These are phyloP conservation scores for Ictalurus furcatus DNA, from an alignment of 2,113 vertebrate genomes.

Conservation along the genomic window DNA sequence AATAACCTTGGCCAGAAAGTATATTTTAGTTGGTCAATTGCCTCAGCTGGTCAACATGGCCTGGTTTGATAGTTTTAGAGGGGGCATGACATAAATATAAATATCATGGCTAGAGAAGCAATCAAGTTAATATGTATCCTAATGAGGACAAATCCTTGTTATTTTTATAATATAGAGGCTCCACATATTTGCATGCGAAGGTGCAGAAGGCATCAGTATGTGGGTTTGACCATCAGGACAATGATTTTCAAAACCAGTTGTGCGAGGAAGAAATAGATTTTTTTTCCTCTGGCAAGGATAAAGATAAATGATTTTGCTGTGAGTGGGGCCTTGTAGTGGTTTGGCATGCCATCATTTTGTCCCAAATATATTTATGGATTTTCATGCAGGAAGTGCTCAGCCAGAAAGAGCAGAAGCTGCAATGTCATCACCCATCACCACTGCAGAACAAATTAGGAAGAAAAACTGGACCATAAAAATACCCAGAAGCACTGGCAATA, in stretches of 20 bases:
- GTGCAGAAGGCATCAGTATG: neutral
- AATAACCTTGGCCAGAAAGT: neutral
- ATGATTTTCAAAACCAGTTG: neutral
- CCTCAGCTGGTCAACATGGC: neutral
- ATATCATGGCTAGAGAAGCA: neutral
- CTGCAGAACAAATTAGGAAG: neutral
- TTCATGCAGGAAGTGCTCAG: neutral
- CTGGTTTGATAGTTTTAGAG: neutral
- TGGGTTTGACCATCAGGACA: neutral
- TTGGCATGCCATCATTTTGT: constrained; percentile 17
- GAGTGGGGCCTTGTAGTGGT: constrained; percentile 11
- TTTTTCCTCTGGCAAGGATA: constrained; percentile 11
- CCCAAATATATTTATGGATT: constrained; percentile 29
- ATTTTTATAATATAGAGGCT: neutral
- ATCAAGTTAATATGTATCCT: neutral
- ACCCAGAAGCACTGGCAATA: neutral
- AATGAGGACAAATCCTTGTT: neutral
- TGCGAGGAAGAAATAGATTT: neutral
- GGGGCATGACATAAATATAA: neutral
- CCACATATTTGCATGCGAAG: neutral
- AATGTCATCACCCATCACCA: neutral
- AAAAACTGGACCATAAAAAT: constrained; percentile 8
- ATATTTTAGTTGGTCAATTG: neutral
- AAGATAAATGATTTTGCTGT: constrained; percentile 22
- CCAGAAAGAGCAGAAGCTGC: constrained; percentile 3